phyloP scores from a whole-genome alignment of 2,113 vertebrate species.

The Ophiodon elongatus region DNA sequence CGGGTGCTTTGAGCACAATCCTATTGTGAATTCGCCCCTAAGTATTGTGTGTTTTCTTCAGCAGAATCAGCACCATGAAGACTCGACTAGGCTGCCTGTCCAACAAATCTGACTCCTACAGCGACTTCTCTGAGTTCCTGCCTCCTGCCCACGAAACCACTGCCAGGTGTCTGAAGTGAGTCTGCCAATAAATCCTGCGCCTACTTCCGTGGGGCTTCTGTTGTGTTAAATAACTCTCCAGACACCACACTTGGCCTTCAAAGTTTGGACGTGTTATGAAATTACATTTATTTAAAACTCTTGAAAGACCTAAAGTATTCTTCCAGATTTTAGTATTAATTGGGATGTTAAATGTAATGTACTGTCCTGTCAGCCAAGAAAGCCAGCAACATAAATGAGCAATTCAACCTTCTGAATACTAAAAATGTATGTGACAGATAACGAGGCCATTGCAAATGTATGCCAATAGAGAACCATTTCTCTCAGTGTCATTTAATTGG shows the following conservation, averaged over 20 bases:
- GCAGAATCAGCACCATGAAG: slow-evolving; percentile 93
- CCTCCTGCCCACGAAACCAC: slow-evolving; percentile 89
- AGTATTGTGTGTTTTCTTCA: not conserved
- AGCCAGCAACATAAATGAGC: not conserved
- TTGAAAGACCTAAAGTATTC: not conserved
- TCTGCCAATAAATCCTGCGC: slow-evolving; percentile 10
- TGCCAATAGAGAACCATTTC: not conserved
- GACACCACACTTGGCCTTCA: not conserved
- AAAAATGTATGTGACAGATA: too few species aligned
- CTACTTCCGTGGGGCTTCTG: slow-evolving; percentile 8
- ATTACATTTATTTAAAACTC: not conserved
- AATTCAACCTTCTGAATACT: not conserved
- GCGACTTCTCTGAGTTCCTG: slow-evolving; percentile 95
- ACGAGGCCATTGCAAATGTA: not conserved
- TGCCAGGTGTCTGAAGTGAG: slow-evolving; percentile 94
- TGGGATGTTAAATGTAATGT: not conserved
- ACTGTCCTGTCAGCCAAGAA: not conserved
- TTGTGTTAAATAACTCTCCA: slow-evolving; percentile 6
- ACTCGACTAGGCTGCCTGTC: slow-evolving; percentile 97
- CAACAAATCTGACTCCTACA: slow-evolving; percentile 97
- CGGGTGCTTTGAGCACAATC: not conserved
- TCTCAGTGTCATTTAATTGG: not conserved
- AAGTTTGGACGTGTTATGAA: not conserved
- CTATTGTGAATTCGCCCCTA: not conserved
- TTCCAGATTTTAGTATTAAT: not conserved